Conservation (phyloP, 2,113 vertebrate genomes). For the Vicugna pacos region DNA sequence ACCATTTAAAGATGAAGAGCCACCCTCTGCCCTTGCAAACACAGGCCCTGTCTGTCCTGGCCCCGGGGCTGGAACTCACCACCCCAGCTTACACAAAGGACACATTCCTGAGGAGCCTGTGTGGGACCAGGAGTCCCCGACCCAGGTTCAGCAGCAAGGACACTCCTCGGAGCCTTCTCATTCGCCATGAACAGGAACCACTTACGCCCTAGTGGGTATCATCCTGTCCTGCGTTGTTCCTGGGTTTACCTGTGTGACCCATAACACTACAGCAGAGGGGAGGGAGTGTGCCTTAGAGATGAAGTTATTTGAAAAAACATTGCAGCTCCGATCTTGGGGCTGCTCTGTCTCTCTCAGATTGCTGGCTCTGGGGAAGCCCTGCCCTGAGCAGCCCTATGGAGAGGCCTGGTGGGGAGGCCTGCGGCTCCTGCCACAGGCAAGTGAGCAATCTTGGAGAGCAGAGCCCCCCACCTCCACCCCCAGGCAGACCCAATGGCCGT, state of each 20-base stretch:
- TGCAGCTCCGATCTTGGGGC: not conserved
- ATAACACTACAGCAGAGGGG: not conserved
- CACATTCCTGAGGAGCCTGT: not conserved
- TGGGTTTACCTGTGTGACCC: not conserved
- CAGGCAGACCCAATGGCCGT: not conserved
- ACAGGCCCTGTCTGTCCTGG: not conserved
- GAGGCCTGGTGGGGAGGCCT: not conserved
- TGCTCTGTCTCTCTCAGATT: not conserved
- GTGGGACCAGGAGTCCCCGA: not conserved
- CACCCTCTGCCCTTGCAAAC: not conserved
- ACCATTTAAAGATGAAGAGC: not conserved
- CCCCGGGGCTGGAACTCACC: not conserved
- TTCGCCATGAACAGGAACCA: rapidly evolving
- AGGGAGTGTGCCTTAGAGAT: not conserved
- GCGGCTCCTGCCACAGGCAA: not conserved
- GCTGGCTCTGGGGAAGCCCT: not conserved
- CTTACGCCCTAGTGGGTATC: rapidly evolving
- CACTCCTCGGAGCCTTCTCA: not conserved
- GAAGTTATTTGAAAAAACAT: not conserved
- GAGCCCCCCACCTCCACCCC: not conserved
- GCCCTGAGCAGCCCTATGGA: not conserved
- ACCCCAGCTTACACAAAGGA: not conserved
- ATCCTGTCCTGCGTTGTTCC: not conserved
- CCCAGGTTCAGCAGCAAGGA: too few relatives aligned
- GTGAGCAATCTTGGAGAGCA: not conserved